Evolutionary conservation across 2,797 vertebrate genomes (phyloP), one percentile per base, ranked within the genome.

Genomic region (Meriones psammophilus): DNA sequence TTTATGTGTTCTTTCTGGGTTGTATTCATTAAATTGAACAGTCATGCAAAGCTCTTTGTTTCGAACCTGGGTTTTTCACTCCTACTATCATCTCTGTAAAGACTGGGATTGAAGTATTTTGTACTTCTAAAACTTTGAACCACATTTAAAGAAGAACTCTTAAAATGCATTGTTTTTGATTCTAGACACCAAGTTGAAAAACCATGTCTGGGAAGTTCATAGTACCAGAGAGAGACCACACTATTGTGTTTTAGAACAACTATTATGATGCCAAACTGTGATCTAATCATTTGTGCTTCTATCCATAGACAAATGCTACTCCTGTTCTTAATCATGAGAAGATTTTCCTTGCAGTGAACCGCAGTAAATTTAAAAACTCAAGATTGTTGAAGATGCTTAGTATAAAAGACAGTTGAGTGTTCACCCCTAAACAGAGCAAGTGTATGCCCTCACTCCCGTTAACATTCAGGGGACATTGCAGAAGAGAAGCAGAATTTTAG

Each of bases 1-100:
- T 64, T 33, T 30, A 33, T 89, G 33, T 60, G 33, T 24, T 50
- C 54, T 88, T 77, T 64, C 39, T 71, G 8, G 30, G 9, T 33
- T 74, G 18, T 77, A 13, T 84, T 91, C 73, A 95, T 88, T 86
- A 94, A 62, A 60, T 33, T 56, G n/a, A 30, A 50, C 42, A 76
- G 79, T 86, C 62, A 56, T 36, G 56, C 73, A 22, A 83, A 66
- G 8, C 10, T 24, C 26, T 96, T 94, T 50, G 18, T 54, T 58
- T 22, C 76, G 33, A 69, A 28, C 14, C 64, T 36, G 80, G 73
- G 3, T 78, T 24, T 50, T 14, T 78, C 39, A 8, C n/a, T 92
- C 22, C 95, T 78, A 80, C 14, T 73, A 5, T 88, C 56, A 73
- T 83, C 50, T 92, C 62, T 69, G 94, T 85, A 86, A 85, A 83